Evolutionary conservation across 1,140 invertebrate species (phyloP).

Genomic region (Procambarus virginalis): DNA sequence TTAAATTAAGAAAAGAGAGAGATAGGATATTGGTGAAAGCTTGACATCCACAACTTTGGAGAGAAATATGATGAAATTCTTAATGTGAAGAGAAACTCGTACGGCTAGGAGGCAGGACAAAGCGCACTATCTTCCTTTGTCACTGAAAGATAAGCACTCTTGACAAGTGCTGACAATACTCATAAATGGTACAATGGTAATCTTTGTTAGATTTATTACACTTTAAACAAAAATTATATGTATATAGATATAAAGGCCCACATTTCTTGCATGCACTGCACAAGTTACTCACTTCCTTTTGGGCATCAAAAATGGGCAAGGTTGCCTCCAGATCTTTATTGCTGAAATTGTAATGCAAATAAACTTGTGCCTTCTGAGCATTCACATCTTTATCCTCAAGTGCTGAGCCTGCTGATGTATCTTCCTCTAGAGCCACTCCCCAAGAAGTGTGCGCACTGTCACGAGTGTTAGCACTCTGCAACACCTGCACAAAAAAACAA

Average conservation of each 20-base stretch:
- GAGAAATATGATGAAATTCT: too few species aligned
- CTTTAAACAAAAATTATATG: not conserved
- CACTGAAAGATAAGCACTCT: too few species aligned
- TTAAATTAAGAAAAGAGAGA: too few species aligned
- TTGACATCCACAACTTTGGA: too few species aligned
- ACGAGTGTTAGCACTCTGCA: too few species aligned
- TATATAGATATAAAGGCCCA: too few species aligned
- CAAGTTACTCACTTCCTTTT: slow-evolving; percentile 34
- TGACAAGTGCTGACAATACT: not conserved
- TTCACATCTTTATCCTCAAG: not conserved
- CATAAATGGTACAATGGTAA: not conserved
- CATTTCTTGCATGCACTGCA: not conserved
- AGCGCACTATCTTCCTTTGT: too few species aligned
- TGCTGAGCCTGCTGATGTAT: slow-evolving; percentile 13
- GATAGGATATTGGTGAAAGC: too few species aligned
- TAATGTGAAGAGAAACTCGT: too few species aligned
- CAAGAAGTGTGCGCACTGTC: not conserved
- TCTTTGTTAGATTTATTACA: too few species aligned
- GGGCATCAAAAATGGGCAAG: slow-evolving; percentile 50
- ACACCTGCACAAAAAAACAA: too few species aligned
- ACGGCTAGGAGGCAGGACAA: too few species aligned
- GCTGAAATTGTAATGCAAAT: slow-evolving; percentile 61
- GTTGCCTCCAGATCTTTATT: slow-evolving; percentile 1
- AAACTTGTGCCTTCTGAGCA: slow-evolving; percentile 37
- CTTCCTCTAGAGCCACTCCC: slow-evolving; percentile 34